phyloP scores from a whole-genome alignment of 2,888 invertebrate genomes.

The Pharmacophagus antenor region DNA sequence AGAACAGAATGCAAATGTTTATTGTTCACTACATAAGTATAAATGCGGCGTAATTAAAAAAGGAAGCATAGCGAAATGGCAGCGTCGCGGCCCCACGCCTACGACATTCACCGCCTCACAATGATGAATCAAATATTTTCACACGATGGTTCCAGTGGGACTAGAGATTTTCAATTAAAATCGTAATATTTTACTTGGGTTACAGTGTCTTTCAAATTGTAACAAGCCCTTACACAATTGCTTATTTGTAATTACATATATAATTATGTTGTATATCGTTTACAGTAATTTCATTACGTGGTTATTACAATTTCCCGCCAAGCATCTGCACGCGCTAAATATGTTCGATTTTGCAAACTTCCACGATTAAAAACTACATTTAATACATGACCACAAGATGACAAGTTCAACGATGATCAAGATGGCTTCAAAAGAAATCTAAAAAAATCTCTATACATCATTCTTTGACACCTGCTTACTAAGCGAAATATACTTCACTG shows the following conservation, averaged over 20 bases:
- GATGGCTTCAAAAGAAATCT: slow-evolving; percentile 76
- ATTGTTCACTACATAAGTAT: slow-evolving; percentile 74
- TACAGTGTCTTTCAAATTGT: slow-evolving; percentile 82
- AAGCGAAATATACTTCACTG: slow-evolving; percentile 67
- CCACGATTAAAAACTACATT: slow-evolving; percentile 33
- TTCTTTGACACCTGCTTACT: slow-evolving; percentile 73
- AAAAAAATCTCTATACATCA: slow-evolving; percentile 79
- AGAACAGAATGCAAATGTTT: slow-evolving; percentile 78
- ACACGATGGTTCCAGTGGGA: slow-evolving; percentile 83
- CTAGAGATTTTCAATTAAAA: slow-evolving; percentile 85
- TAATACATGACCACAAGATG: slow-evolving; percentile 35
- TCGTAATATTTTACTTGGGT: slow-evolving; percentile 81
- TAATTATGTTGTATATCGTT: slow-evolving; percentile 73
- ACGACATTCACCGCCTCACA: slow-evolving; percentile 42
- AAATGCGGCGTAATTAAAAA: slow-evolving; percentile 72
- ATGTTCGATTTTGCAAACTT: slow-evolving; percentile 39
- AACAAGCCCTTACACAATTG: slow-evolving; percentile 84
- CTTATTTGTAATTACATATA: slow-evolving; percentile 77
- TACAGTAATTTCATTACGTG: slow-evolving; percentile 81
- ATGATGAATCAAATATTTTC: slow-evolving; percentile 56
- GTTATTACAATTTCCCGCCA: slow-evolving; percentile 74
- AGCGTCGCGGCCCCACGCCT: slow-evolving; percentile 37
- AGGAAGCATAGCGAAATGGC: slow-evolving; percentile 71
- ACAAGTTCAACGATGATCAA: slow-evolving; percentile 43
- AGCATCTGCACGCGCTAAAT: slow-evolving; percentile 62